These are phyloP conservation scores for Crossocerus cetratus DNA, from an alignment of 2,888 invertebrate species.

Conservation along the genomic window DNA sequence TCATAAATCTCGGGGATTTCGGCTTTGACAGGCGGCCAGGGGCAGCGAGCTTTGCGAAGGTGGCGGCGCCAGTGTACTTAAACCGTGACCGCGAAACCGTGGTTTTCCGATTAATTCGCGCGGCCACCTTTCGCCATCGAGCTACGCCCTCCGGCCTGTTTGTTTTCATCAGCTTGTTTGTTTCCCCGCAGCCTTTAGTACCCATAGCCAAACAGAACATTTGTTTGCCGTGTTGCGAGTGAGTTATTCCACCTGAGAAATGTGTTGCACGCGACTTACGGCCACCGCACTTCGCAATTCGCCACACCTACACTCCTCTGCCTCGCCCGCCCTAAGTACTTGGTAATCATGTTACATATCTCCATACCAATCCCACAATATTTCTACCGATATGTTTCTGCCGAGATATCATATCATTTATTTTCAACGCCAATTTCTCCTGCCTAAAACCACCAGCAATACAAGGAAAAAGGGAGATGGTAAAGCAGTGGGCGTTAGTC, in stretches of 20 bases:
- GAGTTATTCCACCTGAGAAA: too few relatives aligned
- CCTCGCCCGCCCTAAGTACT: too few relatives aligned
- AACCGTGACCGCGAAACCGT: not conserved
- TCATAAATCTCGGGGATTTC: slow-evolving; percentile 28
- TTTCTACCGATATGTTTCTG: too few relatives aligned
- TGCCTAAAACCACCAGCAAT: not conserved
- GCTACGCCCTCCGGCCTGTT: not conserved
- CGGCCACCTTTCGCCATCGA: slow-evolving; percentile 4
- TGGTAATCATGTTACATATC: too few relatives aligned
- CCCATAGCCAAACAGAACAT: slow-evolving; percentile 4
- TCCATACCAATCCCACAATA: too few relatives aligned
- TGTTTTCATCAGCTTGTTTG: slow-evolving; percentile 26
- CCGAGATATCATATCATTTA: too few relatives aligned
- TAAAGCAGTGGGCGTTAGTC: not conserved
- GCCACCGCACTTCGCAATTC: too few relatives aligned
- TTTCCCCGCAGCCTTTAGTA: not conserved
- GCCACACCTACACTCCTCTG: too few relatives aligned
- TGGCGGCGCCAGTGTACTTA: slow-evolving; percentile 12
- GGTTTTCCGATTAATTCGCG: slow-evolving; percentile 39
- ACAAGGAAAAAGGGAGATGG: not conserved
- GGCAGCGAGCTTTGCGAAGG: slow-evolving; percentile 4
- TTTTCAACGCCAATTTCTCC: too few relatives aligned
- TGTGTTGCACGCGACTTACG: too few relatives aligned
- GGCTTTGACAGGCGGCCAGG: not conserved
- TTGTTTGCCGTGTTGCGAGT: too few relatives aligned